A percentile compares a stretch with the other conserved stretches of the same genome.
Conservation (phyloP, 2,113 vertebrate species). For the mouse (Mus musculus) region DNA sequence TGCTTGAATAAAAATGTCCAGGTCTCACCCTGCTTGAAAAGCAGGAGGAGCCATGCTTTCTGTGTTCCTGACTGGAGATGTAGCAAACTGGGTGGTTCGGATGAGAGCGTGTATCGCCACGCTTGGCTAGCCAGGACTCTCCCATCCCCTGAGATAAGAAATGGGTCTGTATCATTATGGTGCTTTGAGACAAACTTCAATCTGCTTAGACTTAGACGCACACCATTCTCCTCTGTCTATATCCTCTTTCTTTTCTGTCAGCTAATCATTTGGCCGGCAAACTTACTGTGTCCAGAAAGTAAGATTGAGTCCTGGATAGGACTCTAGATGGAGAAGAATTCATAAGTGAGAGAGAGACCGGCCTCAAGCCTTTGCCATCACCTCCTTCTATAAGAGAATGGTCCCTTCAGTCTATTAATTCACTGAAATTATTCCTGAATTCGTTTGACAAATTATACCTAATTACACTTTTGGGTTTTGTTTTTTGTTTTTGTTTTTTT, state of each 20-base stretch:
- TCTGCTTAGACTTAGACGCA: neutral
- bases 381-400: neutral
- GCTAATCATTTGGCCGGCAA: neutral
- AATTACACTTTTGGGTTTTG: constrained; percentile 71
- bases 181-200: neutral
- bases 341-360: neutral
- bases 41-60: neutral
- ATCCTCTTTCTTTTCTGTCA: neutral
- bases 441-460: neutral
- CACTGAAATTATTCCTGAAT: neutral
- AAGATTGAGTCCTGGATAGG: neutral
- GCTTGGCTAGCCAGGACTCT: neutral
- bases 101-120: neutral
- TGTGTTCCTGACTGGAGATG: neutral
- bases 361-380: neutral
- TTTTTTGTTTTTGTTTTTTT: constrained; percentile 38
- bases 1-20: neutral
- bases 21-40: neutral
- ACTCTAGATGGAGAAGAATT: neutral
- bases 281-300: neutral
- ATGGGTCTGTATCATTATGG: no score
- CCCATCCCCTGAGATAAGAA: neutral
- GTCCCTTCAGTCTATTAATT: neutral
- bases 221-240: neutral
- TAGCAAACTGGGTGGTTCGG: neutral